Percentiles rank a stretch among this genome's conserved stretches.
Conservation (phyloP, 92 coral and sea anemone genomes). For the Pocillopora meandrina region DNA sequence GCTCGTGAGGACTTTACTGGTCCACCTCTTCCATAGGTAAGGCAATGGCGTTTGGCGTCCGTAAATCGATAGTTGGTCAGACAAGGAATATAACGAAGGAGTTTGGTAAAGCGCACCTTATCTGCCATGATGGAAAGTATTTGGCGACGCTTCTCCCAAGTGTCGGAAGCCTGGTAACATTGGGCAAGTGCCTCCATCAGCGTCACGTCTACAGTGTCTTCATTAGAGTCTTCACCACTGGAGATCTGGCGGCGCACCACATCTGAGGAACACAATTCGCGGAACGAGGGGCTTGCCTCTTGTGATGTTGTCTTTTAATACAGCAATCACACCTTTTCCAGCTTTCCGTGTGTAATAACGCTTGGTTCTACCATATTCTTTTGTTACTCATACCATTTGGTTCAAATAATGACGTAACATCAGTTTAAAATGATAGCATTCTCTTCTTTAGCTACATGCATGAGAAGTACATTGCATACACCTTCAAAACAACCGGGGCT, state of each 20-base stretch:
- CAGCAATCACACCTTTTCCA: constrained; percentile 64
- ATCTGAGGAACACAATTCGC: constrained; percentile 59
- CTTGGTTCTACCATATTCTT: constrained; percentile 36
- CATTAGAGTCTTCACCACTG: constrained; percentile 35
- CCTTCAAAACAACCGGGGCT: no score
- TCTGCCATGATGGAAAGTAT: background rate
- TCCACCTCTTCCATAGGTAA: constrained; percentile 78
- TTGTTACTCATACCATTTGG: no score
- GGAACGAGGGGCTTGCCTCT: constrained; percentile 54
- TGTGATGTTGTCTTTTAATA: constrained; percentile 57
- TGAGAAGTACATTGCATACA: no score
- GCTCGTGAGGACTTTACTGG: constrained; percentile 50
- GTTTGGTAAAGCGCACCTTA: background rate
- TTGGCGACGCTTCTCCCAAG: constrained; percentile 77
- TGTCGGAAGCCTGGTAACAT: constrained; percentile 64
- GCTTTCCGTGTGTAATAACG: constrained; percentile 70
- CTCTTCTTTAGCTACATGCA: no score
- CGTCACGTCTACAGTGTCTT: constrained; percentile 51
- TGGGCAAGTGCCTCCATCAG: constrained; percentile 74
- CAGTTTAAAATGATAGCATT: no score
- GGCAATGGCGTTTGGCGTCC: constrained; percentile 73
- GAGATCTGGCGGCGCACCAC: constrained; percentile 5
- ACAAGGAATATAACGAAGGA: constrained; percentile 65
- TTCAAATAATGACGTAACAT: no score
- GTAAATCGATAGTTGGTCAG: constrained; percentile 74